Base-by-base conservation (phyloP, 1,140 invertebrate species). In the Episyrphus balteatus region DNA sequence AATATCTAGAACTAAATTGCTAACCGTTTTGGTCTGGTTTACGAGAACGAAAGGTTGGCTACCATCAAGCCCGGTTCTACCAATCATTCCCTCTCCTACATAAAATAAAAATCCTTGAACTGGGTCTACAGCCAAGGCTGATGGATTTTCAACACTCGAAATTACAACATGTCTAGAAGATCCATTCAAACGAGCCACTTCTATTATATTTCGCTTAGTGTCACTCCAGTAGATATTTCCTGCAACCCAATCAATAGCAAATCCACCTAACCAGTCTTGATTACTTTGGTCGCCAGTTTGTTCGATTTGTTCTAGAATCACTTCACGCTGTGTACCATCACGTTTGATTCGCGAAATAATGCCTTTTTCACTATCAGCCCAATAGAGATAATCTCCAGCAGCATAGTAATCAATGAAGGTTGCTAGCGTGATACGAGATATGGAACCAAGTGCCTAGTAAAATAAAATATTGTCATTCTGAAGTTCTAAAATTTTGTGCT, bases 161-260 rank as follows among this genome's bases (percentile, higher is more conserved):
- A 88, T 71, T 5, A 91, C 71, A 19, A 88, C 82, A 69, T 88
- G 89, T 26, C 89, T 72, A 56, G 81, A 79, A 0, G 75, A 74
- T 5, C 92, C 92, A 68, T 92, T 83, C 8, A 92, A 62, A 15
- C 84, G 73, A 1, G 85, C 75, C 3, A 94, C 90, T 70, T 91
- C 86, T 40, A 97, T 88, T 9, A 88, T 76, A 62, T 86, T 84
- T 5, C 89, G 81, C 17, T 84, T 83, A 2, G 86, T 85, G 63
- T 93, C 90, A 41, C 86, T 83, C 90, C 90, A 94, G 65, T 92
- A 95, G 31, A 96, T 74, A 67, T 94, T 93, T 21, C 82, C 75
- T 11, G 84, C 83, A 17, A 87, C 75, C 86, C 87, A 92, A 68
- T 94, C 91, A 18, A 92, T 75, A 0, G 88, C 87, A 19, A 94